Evolutionary conservation across 2,797 vertebrate genomes (phyloP).

Genomic region (Diplodus sargus): DNA sequence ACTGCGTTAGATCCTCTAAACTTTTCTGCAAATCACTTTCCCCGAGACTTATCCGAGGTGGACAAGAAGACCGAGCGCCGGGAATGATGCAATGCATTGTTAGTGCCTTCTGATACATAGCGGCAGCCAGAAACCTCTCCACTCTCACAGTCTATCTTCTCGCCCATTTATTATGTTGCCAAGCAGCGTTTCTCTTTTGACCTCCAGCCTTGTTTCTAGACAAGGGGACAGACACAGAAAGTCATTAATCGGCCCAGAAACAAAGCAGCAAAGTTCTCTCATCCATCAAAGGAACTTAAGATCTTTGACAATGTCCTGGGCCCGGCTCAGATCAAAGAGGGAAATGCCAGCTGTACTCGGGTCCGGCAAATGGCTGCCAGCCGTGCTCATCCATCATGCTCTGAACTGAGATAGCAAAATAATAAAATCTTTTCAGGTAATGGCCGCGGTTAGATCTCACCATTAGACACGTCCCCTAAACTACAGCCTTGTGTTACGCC

Average conservation of each 20-base stretch:
- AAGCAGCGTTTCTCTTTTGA: slow-evolving; percentile 71
- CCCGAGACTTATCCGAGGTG: slow-evolving; percentile 17
- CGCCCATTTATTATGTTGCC: slow-evolving; percentile 70
- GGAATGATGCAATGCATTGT: slow-evolving; percentile 46
- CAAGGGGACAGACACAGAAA: slow-evolving; percentile 66
- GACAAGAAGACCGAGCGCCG: slow-evolving; percentile 26
- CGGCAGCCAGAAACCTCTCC: slow-evolving; percentile 47
- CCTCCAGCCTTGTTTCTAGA: slow-evolving; percentile 69
- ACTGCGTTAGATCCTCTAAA: slow-evolving; percentile 29
- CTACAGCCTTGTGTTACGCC: slow-evolving; percentile 59
- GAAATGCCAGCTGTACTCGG: slow-evolving; percentile 59
- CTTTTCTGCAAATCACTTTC: slow-evolving; percentile 28
- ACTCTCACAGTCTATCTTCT: slow-evolving; percentile 58
- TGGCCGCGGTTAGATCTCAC: slow-evolving; percentile 61
- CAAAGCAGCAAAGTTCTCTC: slow-evolving; percentile 71
- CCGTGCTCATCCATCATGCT: slow-evolving; percentile 76
- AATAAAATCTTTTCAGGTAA: slow-evolving; percentile 78
- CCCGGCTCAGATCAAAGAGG: slow-evolving; percentile 61
- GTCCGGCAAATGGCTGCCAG: slow-evolving; percentile 64
- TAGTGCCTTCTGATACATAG: slow-evolving; percentile 30
- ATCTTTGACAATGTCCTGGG: slow-evolving; percentile 74
- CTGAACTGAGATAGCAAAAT: slow-evolving; percentile 68
- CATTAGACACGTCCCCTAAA: slow-evolving; percentile 61
- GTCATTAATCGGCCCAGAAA: slow-evolving; percentile 74
- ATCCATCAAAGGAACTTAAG: slow-evolving; percentile 78